phyloP scores from a whole-genome alignment of 2,888 invertebrate genomes.

The Pteria penguin region DNA sequence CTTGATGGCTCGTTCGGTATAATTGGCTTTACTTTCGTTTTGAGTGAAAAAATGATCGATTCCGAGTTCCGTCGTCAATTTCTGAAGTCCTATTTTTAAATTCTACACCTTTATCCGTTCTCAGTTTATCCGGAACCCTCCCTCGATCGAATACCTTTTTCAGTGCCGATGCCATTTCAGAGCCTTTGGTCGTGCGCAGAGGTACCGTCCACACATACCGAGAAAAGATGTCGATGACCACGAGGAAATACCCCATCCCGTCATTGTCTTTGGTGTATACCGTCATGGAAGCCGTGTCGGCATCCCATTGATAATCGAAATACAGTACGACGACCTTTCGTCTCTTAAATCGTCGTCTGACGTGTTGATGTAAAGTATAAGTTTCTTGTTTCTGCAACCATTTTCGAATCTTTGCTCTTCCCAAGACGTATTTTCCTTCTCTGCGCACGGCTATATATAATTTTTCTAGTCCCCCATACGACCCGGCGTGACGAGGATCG shows the following conservation, averaged over 20 bases:
- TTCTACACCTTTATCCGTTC: constrained; percentile 27
- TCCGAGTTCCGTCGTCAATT: background rate
- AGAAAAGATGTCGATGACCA: constrained; percentile 33
- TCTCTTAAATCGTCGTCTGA: constrained; percentile 31
- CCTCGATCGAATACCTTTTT: constrained; percentile 34
- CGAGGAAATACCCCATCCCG: constrained; percentile 16
- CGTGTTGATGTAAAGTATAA: constrained; percentile 43
- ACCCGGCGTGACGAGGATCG: constrained; percentile 41
- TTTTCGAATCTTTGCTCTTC: constrained; percentile 43
- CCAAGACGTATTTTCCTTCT: constrained; percentile 45
- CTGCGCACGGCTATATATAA: constrained; percentile 47
- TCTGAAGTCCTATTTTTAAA: constrained; percentile 11
- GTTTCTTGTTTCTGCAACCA: constrained; percentile 51
- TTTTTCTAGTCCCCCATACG: constrained; percentile 47
- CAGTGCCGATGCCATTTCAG: constrained; percentile 38
- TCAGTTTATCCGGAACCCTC: constrained; percentile 19
- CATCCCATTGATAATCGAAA: constrained; percentile 43
- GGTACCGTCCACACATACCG: constrained; percentile 25
- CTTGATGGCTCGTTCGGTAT: constrained; percentile 9
- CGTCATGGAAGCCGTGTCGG: constrained; percentile 19
- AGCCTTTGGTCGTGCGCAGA: constrained; percentile 31
- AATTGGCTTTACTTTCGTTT: constrained; percentile 5
- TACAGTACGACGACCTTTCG: constrained; percentile 37
- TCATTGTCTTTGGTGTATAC: constrained; percentile 19
- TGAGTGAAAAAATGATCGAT: background rate